phyloP scores from a whole-genome alignment of 1,140 invertebrate genomes.

The Megathymus violae region DNA sequence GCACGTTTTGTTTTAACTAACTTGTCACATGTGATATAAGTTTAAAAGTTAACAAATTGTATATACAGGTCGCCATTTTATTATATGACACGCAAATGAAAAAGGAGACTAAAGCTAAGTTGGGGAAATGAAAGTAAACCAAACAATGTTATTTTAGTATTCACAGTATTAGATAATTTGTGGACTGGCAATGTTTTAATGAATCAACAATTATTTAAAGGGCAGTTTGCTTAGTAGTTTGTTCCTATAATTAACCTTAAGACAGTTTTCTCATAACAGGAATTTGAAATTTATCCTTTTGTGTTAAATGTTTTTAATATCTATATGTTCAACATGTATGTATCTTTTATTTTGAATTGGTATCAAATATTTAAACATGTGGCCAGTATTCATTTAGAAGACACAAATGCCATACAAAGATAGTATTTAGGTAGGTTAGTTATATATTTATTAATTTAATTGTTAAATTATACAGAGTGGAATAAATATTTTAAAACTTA shows the following conservation, averaged over 20 bases:
- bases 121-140: no score
- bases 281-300: background rate
- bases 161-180: background rate
- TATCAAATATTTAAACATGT: conserved; percentile 15
- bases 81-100: no score
- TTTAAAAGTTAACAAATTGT: conserved; percentile 16
- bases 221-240: no score
- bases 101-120: background rate
- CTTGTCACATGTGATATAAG: conserved; percentile 27
- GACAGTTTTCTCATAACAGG: background rate
- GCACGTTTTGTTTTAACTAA: conserved; percentile 39
- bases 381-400: conserved; percentile 33
- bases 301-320: background rate
- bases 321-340: background rate
- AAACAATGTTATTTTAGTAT: no score
- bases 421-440: conserved; percentile 29
- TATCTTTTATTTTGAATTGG: no score
- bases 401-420: conserved; percentile 40
- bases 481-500: conserved; percentile 49
- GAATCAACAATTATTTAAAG: background rate
- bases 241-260: background rate
- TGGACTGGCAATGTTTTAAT: background rate
- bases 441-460: conserved; percentile 28
- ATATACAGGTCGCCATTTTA: no score
- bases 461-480: conserved; percentile 47